phyloP scores from a whole-genome alignment of 1,140 invertebrate genomes.

The Solenopsis fugax region DNA sequence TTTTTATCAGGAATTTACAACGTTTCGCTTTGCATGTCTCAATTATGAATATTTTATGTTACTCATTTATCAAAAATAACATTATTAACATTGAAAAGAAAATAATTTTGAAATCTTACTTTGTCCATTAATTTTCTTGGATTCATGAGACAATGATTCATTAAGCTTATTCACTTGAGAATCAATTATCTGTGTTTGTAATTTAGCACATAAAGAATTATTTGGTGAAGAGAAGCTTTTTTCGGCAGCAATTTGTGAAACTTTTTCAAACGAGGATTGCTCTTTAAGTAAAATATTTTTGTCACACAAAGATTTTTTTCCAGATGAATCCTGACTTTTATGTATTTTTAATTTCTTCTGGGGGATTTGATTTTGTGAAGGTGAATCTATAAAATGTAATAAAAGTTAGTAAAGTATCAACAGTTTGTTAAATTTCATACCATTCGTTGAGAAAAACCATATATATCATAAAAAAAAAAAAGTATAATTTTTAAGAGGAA shows the following conservation, averaged over 20 bases:
- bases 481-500: neutral
- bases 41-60: neutral
- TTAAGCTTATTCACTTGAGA: neutral
- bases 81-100: neutral
- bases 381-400: constrained; percentile 25
- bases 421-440: neutral
- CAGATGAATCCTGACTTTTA: neutral
- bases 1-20: too few species aligned
- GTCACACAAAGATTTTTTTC: neutral
- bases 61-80: neutral
- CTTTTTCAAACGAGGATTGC: neutral
- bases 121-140: neutral
- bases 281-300: constrained; percentile 2
- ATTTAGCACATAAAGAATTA: neutral
- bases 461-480: constrained; percentile 7
- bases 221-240: neutral
- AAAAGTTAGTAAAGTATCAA: constrained; percentile 12
- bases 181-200: neutral
- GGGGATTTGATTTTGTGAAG: neutral
- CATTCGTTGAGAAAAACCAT: too few species aligned
- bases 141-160: neutral
- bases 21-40: too few species aligned
- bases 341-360: neutral
- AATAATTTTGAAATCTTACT: neutral
- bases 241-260: neutral